Evolutionary conservation across 2,113 vertebrate genomes (phyloP).

Genomic region (Platichthys flesus): DNA sequence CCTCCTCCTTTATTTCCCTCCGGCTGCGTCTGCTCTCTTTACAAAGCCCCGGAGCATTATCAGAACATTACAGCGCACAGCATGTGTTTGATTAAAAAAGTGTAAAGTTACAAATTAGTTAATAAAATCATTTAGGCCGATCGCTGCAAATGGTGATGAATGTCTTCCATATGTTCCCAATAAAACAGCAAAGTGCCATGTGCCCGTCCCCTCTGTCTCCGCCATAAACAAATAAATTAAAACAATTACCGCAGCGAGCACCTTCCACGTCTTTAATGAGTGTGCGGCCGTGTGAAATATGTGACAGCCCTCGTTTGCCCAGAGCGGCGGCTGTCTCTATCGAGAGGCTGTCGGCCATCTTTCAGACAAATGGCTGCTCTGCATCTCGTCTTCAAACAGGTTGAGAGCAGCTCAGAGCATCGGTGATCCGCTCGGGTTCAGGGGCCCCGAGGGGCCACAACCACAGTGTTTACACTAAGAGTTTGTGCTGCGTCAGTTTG

Average conservation of each 20-base stretch:
- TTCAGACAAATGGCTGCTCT: conserved; percentile 61
- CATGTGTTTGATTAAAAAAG: conserved; percentile 86
- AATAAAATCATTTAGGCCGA: conserved; percentile 81
- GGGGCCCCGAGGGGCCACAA: not conserved
- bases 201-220: conserved; percentile 81
- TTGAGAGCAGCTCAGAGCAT: not conserved
- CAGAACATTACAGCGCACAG: conserved; percentile 71
- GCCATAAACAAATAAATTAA: conserved; percentile 85
- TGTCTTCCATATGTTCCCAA: conserved; percentile 83
- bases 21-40: conserved; percentile 77
- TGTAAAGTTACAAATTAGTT: conserved; percentile 84
- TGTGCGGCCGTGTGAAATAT: conserved; percentile 70
- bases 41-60: conserved; percentile 81
- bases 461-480: too few relatives aligned
- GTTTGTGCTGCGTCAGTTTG: too few relatives aligned
- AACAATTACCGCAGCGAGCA: conserved; percentile 81
- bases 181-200: conserved; percentile 80
- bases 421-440: not conserved
- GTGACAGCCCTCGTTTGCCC: conserved; percentile 71
- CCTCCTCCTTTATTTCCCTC: conserved; percentile 76
- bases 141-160: conserved; percentile 84
- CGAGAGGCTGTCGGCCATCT: conserved; percentile 58
- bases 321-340: conserved; percentile 69
- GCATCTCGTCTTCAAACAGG: not conserved
- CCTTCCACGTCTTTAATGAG: conserved; percentile 77